phyloP scores from a whole-genome alignment of 2,888 invertebrate species.

The Eupsilia transversa region DNA sequence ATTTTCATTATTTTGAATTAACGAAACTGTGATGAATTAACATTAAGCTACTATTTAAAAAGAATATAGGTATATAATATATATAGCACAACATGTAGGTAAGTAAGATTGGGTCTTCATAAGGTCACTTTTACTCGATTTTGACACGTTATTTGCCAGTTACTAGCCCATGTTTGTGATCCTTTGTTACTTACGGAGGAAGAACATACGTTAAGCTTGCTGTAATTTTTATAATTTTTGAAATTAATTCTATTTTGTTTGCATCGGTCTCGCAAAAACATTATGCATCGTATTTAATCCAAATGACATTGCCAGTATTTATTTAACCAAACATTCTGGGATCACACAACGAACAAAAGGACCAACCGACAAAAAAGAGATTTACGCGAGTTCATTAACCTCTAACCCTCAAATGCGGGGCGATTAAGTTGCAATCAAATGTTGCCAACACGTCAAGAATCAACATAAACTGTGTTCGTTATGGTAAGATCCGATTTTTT shows the following conservation, averaged over 20 bases:
- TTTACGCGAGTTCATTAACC: slow-evolving; percentile 61
- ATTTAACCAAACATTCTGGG: background rate
- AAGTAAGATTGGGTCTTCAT: background rate
- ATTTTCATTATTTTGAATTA: background rate
- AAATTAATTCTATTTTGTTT: background rate
- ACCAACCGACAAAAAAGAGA: slow-evolving; percentile 40
- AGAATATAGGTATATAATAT: background rate
- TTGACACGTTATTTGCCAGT: background rate
- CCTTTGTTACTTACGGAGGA: too few relatives aligned
- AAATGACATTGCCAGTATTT: background rate
- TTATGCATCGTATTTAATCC: background rate
- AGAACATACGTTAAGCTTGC: too few relatives aligned
- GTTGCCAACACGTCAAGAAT: slow-evolving; percentile 64
- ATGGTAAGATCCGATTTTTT: slow-evolving; percentile 61
- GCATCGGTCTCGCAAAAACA: background rate
- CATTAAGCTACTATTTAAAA: background rate
- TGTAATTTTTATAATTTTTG: background rate
- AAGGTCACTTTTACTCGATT: background rate
- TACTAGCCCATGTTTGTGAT: background rate
- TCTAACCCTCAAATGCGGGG: slow-evolving; percentile 58
- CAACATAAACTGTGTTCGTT: slow-evolving; percentile 64
- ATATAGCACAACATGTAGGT: background rate
- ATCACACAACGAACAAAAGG: slow-evolving; percentile 32
- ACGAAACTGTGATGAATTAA: background rate
- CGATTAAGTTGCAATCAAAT: slow-evolving; percentile 68